phyloP scores from a whole-genome alignment of 1,140 invertebrate species.

The Achatina immaculata region DNA sequence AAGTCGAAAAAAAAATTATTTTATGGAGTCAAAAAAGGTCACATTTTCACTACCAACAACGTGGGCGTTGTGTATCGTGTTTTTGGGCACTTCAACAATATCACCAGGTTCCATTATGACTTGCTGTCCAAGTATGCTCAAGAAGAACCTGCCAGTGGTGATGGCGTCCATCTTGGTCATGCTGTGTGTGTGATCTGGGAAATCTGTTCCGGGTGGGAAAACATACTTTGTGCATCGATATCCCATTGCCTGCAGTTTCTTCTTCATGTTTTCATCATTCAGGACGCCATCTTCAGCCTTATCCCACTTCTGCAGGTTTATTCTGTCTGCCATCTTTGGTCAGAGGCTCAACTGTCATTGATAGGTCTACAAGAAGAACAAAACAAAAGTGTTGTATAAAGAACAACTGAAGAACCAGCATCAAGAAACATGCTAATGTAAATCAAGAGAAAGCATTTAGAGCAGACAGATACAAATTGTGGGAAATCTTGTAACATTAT shows the following conservation, averaged over 20 bases:
- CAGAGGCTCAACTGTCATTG: too few relatives aligned
- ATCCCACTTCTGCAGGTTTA: slow-evolving; percentile 65
- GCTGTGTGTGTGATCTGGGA: slow-evolving; percentile 65
- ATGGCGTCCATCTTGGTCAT: slow-evolving; percentile 66
- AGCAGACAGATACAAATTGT: too few relatives aligned
- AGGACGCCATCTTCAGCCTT: slow-evolving; percentile 55
- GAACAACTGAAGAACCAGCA: too few relatives aligned
- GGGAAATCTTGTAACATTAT: too few relatives aligned
- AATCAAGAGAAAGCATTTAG: too few relatives aligned
- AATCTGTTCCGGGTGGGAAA: slow-evolving; percentile 61
- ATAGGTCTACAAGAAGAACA: too few relatives aligned
- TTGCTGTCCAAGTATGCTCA: slow-evolving; percentile 63
- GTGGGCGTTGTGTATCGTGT: slow-evolving; percentile 61
- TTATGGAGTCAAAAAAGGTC: slow-evolving; percentile 64
- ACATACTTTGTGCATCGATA: slow-evolving; percentile 58
- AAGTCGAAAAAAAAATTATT: slow-evolving; percentile 36
- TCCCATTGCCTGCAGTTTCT: slow-evolving; percentile 61
- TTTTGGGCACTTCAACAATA: slow-evolving; percentile 64
- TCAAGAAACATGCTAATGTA: too few relatives aligned
- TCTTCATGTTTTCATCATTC: slow-evolving; percentile 56
- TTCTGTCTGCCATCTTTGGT: slow-evolving; percentile 41
- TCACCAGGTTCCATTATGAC: slow-evolving; percentile 65
- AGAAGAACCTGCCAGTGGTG: slow-evolving; percentile 57
- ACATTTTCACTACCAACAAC: slow-evolving; percentile 62
- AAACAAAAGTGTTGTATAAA: too few relatives aligned